Base-by-base conservation (phyloP, 2,113 vertebrate species). In the Syngnathus floridae region DNA sequence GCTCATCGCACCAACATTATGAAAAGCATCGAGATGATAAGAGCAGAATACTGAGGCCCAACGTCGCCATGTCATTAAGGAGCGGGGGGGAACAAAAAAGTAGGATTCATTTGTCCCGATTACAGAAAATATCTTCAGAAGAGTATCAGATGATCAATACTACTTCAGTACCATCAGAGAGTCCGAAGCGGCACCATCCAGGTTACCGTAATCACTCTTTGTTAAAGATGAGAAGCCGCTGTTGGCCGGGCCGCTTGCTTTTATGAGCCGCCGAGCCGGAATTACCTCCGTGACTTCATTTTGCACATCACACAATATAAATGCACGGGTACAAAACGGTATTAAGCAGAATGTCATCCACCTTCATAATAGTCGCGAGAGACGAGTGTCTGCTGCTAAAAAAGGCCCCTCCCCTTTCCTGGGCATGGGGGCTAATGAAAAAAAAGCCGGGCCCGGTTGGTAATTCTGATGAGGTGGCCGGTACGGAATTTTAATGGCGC, bases 401-500 rank as follows among this genome's bases (percentile, higher is more conserved):
- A 64, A 55, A 26, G 8, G 22, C 63, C 40, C 36, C 76, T 66
- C 82, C 82, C 46, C 48, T 66, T 1, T 1, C n/a, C 14, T 76
- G 72, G 35, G 73, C 22, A 9, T 3, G 1, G 68, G 88, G 84
- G 93, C 92, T 93, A 94, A 94, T 93, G 93, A 94, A 89, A 94
- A 94, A 91, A 91, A 91, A 91, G 38, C 86, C 83, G 73, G 84
- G 86, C 89, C 86, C 38, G 90, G 92, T 92, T 90, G 93, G 92
- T 95, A 93, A 95, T 96, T 93, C 92, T 92, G 93, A 93, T 92
- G 93, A 94, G 92, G 89, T 82, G 69, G 89, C 88, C 86, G 84
- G 91, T 84, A 89, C 88, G 92, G 93, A 95, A 95, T 94, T 92
- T 93, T 93, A 95, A 95, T 92, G 90, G 90, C 87, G 90, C 86